Evolutionary conservation across 2,888 invertebrate species (phyloP).

Genomic region (Drosophila imparisetae): DNA sequence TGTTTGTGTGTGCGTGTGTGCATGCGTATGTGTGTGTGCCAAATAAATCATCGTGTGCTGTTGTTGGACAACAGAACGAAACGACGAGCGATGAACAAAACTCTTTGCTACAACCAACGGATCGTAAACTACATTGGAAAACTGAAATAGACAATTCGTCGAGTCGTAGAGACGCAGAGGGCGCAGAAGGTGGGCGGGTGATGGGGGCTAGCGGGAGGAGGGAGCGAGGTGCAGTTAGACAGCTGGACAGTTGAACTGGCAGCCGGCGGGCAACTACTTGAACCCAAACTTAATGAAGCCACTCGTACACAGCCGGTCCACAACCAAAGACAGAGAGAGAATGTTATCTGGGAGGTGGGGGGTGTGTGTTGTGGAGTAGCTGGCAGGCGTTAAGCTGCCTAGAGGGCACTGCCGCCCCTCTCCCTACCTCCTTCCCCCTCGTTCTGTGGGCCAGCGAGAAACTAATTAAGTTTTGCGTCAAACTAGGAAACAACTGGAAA

Average conservation of each 20-base stretch:
- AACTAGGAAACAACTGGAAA: constrained; percentile 61
- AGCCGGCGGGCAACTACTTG: constrained; percentile 71
- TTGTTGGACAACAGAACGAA: constrained; percentile 57
- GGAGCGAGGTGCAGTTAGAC: constrained; percentile 30
- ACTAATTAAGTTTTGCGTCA: constrained; percentile 79
- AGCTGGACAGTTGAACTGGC: constrained; percentile 72
- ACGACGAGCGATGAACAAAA: constrained; percentile 52
- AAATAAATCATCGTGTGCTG: constrained; percentile 76
- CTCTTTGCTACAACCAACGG: constrained; percentile 51
- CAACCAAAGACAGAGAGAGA: constrained; percentile 26
- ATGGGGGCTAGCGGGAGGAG: neutral
- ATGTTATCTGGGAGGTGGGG: neutral
- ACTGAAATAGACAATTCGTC: constrained; percentile 76
- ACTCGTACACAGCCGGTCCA: constrained; percentile 36
- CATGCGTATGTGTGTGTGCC: constrained; percentile 76
- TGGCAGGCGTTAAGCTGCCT: constrained; percentile 38
- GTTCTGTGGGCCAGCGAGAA: constrained; percentile 43
- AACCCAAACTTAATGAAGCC: constrained; percentile 76
- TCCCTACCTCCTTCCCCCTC: neutral
- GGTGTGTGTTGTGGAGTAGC: neutral
- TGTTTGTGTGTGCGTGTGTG: constrained; percentile 38
- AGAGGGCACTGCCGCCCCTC: constrained; percentile 10
- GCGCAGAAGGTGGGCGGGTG: neutral
- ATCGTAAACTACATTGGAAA: constrained; percentile 78
- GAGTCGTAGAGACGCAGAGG: constrained; percentile 11